Conservation (phyloP, 2,797 vertebrate species). For the Gymnoscopelus braueri region DNA sequence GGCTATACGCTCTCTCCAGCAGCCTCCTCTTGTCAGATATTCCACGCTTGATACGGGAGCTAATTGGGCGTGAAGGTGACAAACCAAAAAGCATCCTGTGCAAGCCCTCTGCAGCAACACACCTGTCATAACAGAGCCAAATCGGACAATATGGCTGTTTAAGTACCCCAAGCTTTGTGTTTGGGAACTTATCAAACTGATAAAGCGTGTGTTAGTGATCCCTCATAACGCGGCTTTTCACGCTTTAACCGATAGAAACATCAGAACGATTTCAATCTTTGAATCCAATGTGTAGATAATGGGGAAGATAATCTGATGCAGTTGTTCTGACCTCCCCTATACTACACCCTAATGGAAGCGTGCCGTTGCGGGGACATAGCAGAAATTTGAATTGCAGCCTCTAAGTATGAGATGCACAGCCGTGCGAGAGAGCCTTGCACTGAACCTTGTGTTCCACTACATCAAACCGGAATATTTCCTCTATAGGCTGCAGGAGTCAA, state of each 20-base stretch:
- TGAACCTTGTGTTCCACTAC: constrained; percentile 26
- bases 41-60: constrained; percentile 60
- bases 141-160: constrained; percentile 42
- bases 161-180: constrained; percentile 24
- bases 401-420: not conserved
- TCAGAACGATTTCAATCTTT: constrained; percentile 9
- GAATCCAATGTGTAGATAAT: not conserved
- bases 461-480: constrained; percentile 20
- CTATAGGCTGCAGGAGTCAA: constrained; percentile 48
- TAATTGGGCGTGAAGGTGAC: constrained; percentile 78
- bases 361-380: not conserved
- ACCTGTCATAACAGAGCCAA: constrained; percentile 65
- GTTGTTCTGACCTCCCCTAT: not conserved
- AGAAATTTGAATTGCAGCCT: not conserved
- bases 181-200: constrained; percentile 25
- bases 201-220: constrained; percentile 17
- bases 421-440: constrained; percentile 2
- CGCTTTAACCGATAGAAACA: constrained; percentile 11
- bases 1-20: constrained; percentile 28
- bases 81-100: constrained; percentile 68
- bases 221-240: not conserved
- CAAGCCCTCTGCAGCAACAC: constrained; percentile 62
- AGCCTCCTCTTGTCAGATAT: constrained; percentile 67
- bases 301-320: not conserved
- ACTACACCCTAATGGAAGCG: constrained; percentile 1